phyloP scores from a whole-genome alignment of 2,797 vertebrate genomes.

The Microcaecilia unicolor region DNA sequence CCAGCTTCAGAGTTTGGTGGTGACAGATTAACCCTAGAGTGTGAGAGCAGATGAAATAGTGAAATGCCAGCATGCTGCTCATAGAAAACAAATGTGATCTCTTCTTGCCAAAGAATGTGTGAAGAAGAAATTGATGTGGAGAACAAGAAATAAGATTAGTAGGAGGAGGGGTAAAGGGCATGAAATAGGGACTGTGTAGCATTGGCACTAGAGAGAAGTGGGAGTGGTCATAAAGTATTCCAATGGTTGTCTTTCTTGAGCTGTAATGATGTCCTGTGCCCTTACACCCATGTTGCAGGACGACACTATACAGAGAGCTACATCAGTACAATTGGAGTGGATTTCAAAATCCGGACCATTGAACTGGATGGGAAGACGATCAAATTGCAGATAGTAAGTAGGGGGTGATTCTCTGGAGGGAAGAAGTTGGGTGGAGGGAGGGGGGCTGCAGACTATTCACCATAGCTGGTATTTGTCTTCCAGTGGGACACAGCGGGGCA shows the following conservation, averaged over 20 bases:
- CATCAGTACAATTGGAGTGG: slow-evolving; percentile 78
- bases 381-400: slow-evolving; percentile 78
- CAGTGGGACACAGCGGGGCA: slow-evolving; percentile 85
- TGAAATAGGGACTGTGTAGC: not conserved
- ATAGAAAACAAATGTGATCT: no score
- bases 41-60: no score
- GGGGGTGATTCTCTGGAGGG: not conserved
- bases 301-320: slow-evolving; percentile 85
- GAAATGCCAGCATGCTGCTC: no score
- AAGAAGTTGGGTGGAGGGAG: no score
- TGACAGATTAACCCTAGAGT: no score
- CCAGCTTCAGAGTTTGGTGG: no score
- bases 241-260: not conserved
- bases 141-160: not conserved
- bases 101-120: no score
- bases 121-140: no score
- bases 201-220: no score
- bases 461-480: not conserved
- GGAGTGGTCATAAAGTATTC: no score
- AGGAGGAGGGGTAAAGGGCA: not conserved
- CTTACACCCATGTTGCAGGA: slow-evolving; percentile 41
- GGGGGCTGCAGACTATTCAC: no score
- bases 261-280: not conserved
- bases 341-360: slow-evolving; percentile 78
- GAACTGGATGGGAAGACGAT: slow-evolving; percentile 82